Evolutionary conservation across 2,113 vertebrate species (phyloP).

Genomic region (Saccopteryx leptura): DNA sequence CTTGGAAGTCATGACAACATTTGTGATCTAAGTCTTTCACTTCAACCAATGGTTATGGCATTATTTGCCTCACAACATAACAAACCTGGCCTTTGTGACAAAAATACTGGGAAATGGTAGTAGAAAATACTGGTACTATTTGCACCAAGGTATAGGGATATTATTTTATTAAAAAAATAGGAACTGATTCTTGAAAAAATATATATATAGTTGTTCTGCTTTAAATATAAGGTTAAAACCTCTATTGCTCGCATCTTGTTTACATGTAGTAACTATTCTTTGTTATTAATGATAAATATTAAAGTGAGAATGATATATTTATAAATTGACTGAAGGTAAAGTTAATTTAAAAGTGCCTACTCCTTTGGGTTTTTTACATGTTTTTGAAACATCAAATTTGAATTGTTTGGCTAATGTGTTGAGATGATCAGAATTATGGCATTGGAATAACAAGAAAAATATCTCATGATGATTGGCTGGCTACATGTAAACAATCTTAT

Average conservation of each 20-base stretch:
- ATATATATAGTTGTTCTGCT: neutral
- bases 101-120: neutral
- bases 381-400: constrained; percentile 39
- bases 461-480: constrained; percentile 24
- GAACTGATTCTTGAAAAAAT: constrained; percentile 41
- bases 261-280: neutral
- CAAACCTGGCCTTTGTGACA: neutral
- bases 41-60: constrained; percentile 10
- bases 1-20: neutral
- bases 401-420: neutral
- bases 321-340: neutral
- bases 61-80: neutral
- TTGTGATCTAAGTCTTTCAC: neutral
- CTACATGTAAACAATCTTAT: neutral
- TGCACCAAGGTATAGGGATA: neutral
- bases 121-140: neutral
- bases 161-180: constrained; percentile 31
- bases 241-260: neutral
- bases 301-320: neutral
- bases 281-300: neutral
- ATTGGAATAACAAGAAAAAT: constrained; percentile 39
- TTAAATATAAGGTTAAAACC: constrained; percentile 16
- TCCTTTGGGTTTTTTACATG: neutral
- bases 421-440: neutral
- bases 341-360: constrained; percentile 8